A percentile compares a stretch with the other conserved stretches of the same genome.
Evolutionary conservation across 2,797 vertebrate genomes (phyloP).

Genomic region (Tokudaia tokunoshimensis): DNA sequence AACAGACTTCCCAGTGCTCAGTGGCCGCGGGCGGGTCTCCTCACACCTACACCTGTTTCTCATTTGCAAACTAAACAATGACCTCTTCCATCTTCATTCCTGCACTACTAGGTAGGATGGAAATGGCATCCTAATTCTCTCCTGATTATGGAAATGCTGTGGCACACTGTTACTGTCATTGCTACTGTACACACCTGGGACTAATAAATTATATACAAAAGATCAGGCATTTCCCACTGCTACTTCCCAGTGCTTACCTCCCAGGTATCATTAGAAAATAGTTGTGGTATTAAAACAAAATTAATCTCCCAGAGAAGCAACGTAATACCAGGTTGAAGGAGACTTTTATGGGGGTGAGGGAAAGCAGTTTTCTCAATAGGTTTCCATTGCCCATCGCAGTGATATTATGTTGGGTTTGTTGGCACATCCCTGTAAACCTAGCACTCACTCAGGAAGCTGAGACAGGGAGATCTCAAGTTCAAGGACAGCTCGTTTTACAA

Average conservation of each 20-base stretch:
- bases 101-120: background rate
- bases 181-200: background rate
- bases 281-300: slow-evolving; percentile 47
- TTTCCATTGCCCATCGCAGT: background rate
- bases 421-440: background rate
- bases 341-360: background rate
- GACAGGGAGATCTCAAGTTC: background rate
- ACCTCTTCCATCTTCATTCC: slow-evolving; percentile 39
- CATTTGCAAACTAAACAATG: slow-evolving; percentile 44
- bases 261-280: background rate
- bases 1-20: background rate
- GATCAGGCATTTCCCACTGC: background rate
- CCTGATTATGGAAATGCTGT: background rate
- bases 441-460: background rate
- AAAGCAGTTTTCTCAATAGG: background rate
- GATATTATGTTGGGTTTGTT: background rate
- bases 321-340: slow-evolving; percentile 16
- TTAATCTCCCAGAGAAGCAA: slow-evolving; percentile 28
- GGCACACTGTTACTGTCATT: background rate
- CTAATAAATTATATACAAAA: background rate
- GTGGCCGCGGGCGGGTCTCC: background rate
- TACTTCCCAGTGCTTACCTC: too few species aligned
- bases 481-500: background rate
- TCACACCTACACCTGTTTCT: slow-evolving; percentile 11
- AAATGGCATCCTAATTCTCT: background rate